Base-by-base conservation (phyloP, 1,140 invertebrate genomes). In the Drosophila malerkotliana region DNA sequence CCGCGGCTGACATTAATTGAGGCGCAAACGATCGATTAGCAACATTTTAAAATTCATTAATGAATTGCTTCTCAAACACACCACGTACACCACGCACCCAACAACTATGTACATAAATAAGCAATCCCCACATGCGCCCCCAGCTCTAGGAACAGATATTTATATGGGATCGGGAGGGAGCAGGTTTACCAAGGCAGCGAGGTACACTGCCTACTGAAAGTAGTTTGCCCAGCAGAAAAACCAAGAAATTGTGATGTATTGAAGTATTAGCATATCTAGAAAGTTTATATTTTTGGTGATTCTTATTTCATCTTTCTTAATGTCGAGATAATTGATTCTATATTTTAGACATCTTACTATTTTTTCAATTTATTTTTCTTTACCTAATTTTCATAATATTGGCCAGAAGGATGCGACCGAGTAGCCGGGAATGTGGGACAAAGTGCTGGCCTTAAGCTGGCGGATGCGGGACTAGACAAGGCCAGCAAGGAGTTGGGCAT, bases 41-140 rank as follows among this genome's bases (percentile, higher is more conserved):
- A 79, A 78, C 83, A 83, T 88, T 88, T 88, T 83, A 69, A 79
- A 83, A 88, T 83, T 88, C 83, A 88, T 88, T 88, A 88, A 88
- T 88, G 83, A 88, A 88, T 88, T 79, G 83, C 72, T 88, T 74
- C 83, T 77, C 76, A 83, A 88, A 88, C 79, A 74, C 45, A 26
- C 15, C 45, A 26, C 15, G 39, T 18, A 62, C 56, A 53, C 57
- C 49, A 85, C 34, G 54, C 58, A 71, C 66, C 66, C 61, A 72
- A 69, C 61, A 72, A 53, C 71, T 15, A 81, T 85, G 82, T 85
- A 87, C 78, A 85, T 85, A 85, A 85, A 85, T 87, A 85, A 82
- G 71, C 61, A 68, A 69, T 68, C 18, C 57, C 58, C 57, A 72
- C 37, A 79, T 47, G 48, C 67, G 72, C 76, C 79, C 76, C 80